Conservation (phyloP, 2,888 invertebrate genomes). For the Myopa tessellatipennis region DNA sequence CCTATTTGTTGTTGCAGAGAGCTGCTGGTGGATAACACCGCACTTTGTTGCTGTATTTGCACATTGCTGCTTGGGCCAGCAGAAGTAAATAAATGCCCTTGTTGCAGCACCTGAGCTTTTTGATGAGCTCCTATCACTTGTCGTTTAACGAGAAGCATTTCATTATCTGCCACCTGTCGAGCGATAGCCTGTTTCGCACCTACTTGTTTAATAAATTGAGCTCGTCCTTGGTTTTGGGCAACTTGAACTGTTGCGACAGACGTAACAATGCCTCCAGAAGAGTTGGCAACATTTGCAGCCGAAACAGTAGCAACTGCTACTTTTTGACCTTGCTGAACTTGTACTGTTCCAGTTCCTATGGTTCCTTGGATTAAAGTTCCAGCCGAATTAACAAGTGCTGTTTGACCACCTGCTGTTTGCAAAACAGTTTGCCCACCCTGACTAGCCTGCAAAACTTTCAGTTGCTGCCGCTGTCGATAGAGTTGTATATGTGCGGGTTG, state of each 20-base stretch:
- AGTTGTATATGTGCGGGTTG: constrained; percentile 66
- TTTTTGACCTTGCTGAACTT: constrained; percentile 67
- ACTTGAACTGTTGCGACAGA: constrained; percentile 70
- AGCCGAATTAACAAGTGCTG: constrained; percentile 61
- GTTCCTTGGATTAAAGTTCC: constrained; percentile 67
- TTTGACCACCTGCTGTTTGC: constrained; percentile 62
- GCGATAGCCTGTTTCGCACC: constrained; percentile 68
- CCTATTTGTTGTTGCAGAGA: constrained; percentile 54
- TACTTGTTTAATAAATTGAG: constrained; percentile 67
- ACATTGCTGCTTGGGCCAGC: constrained; percentile 65
- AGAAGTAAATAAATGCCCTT: constrained; percentile 72
- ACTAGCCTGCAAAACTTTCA: constrained; percentile 61
- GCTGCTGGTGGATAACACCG: background rate
- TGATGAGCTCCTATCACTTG: constrained; percentile 66
- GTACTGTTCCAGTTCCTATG: constrained; percentile 58
- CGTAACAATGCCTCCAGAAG: constrained; percentile 61
- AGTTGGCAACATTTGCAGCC: constrained; percentile 55
- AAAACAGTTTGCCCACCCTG: constrained; percentile 60
- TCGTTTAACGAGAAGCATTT: constrained; percentile 73
- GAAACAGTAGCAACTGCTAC: constrained; percentile 65
- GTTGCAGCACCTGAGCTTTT: constrained; percentile 68
- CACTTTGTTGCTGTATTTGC: constrained; percentile 57
- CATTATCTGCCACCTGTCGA: constrained; percentile 71
- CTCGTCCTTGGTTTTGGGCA: constrained; percentile 65
- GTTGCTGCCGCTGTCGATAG: constrained; percentile 65